phyloP scores from a whole-genome alignment of 23 tunicate genomes.

The Trididemnum miniatum region DNA sequence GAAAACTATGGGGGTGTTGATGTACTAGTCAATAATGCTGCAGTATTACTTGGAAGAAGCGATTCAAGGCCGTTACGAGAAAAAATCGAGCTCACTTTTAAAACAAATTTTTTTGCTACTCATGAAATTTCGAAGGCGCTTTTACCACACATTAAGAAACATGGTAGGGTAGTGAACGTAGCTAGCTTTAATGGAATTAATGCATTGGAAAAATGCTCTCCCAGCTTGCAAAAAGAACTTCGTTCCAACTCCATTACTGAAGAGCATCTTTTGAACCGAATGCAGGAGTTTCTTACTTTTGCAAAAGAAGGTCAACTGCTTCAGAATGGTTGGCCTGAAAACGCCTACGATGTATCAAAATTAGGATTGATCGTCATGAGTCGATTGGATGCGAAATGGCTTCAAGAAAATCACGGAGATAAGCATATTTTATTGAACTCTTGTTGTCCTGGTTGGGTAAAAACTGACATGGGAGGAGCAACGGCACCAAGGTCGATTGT shows the following conservation, averaged over 20 bases:
- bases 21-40: slow-evolving; percentile 82
- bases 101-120: slow-evolving; percentile 55
- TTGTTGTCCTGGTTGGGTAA: slow-evolving; percentile 76
- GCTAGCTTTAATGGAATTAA: slow-evolving; percentile 18
- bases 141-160: slow-evolving; percentile 41
- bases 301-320: slow-evolving; percentile 27
- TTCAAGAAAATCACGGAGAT: not conserved
- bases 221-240: slow-evolving; percentile 36
- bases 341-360: slow-evolving; percentile 64
- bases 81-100: slow-evolving; percentile 36
- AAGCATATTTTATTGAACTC: slow-evolving; percentile 51
- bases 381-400: slow-evolving; percentile 34
- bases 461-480: slow-evolving; percentile 65
- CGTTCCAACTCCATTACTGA: slow-evolving; percentile 48
- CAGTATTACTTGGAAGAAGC: slow-evolving; percentile 26
- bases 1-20: slow-evolving; percentile 72
- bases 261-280: slow-evolving; percentile 21
- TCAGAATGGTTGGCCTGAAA: slow-evolving; percentile 33
- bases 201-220: slow-evolving; percentile 44
- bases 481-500: slow-evolving; percentile 46
- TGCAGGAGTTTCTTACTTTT: slow-evolving; percentile 42
- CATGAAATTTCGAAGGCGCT: slow-evolving; percentile 22
- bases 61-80: slow-evolving; percentile 34
- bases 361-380: slow-evolving; percentile 50
- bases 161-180: slow-evolving; percentile 57